Evolutionary conservation across 1,140 invertebrate species (phyloP), one percentile per base, ranked within the genome.

Genomic region (Limonius californicus): DNA sequence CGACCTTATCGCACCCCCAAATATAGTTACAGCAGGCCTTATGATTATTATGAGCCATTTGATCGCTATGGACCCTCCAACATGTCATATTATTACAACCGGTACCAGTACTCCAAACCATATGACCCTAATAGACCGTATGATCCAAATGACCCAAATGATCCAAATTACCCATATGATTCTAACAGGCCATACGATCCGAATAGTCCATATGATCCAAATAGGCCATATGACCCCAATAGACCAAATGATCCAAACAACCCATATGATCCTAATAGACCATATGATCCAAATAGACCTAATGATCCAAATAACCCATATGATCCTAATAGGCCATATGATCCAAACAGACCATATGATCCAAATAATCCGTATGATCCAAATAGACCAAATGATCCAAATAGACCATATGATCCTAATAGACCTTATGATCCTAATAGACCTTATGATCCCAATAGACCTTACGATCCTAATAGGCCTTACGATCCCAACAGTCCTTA

Each of bases 1-100:
- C 82, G 85, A 30, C 82, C 81, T 65, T 64, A 72, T 3, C 59
- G 68, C 1, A 4, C 45, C 1, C 4, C 6, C 8, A 50, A 50
- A 50, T 50, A 12, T 18, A 50, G 7, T 4, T 11, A 2, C 16
- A 18, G 19, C 12, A 2, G 45, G 9, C 45, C 45, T 18, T 50
- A 50, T 21, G 45, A 50, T 21, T 11, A 19, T 50, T 15, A 50
- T 18, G 19, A 18, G 14, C 14, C 14, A 19, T 12, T 19, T 21
- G 45, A 50, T 50, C 45, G 18, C 14, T 55, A 32, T 7, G 30
- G 53, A 27, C 20, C 53, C 2, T 7, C 15, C 16, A 54, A 8
- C 16, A n/a, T n/a, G n/a, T n/a, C n/a, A n/a, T n/a, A n/a, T n/a
- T n/a, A n/a, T n/a, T n/a, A n/a, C n/a, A n/a, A n/a, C n/a, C n/a